These are phyloP conservation scores for Dromas ardeola DNA, from an alignment of 2,113 vertebrate genomes.

Conservation along the genomic window DNA sequence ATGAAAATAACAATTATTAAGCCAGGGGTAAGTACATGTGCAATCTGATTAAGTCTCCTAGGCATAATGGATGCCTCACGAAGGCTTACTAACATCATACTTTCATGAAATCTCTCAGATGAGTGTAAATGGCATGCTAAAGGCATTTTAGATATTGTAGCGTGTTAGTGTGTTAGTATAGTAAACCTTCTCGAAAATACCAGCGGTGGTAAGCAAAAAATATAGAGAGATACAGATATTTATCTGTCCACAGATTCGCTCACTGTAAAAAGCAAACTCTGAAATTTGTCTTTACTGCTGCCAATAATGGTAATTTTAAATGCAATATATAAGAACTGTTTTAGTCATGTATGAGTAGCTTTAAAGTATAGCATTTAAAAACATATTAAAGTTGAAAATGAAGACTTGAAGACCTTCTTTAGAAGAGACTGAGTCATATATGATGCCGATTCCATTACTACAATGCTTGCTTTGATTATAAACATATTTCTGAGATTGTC, in stretches of 20 bases:
- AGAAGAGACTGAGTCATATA: not conserved
- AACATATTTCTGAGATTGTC: not conserved
- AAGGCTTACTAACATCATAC: slow-evolving; percentile 63
- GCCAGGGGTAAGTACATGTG: slow-evolving; percentile 18
- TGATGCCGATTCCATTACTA: not conserved
- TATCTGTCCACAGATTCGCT: not conserved
- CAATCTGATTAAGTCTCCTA: slow-evolving; percentile 61
- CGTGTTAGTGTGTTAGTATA: slow-evolving; percentile 30
- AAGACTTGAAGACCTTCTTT: not conserved
- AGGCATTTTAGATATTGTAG: slow-evolving; percentile 50
- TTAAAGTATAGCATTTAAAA: not conserved
- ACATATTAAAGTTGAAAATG: not conserved
- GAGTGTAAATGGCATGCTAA: slow-evolving; percentile 49
- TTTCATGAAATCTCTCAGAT: slow-evolving; percentile 54
- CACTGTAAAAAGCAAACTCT: not conserved
- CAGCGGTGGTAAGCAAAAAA: slow-evolving; percentile 54
- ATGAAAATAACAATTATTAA: slow-evolving; percentile 53
- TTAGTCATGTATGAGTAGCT: not conserved
- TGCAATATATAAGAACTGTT: not conserved
- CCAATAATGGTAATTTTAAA: not conserved
- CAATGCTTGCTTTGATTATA: not conserved
- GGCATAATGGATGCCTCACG: slow-evolving; percentile 65
- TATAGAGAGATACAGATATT: not conserved
- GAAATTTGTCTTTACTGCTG: not conserved
- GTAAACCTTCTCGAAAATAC: slow-evolving; percentile 63